phyloP scores from a whole-genome alignment of 2,888 invertebrate species.

The Nebria brevicollis region DNA sequence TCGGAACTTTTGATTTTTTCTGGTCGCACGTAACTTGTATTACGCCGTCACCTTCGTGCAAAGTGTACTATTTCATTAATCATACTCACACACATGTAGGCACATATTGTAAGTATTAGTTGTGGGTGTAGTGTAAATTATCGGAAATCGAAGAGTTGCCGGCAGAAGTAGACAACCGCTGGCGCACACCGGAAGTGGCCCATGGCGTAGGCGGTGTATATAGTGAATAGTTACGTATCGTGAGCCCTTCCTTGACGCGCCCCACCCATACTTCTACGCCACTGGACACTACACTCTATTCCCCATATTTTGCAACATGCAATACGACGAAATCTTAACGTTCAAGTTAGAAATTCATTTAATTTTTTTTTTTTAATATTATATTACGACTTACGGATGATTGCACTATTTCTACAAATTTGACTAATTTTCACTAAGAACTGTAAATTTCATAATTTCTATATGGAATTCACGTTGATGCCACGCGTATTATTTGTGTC shows the following conservation, averaged over 20 bases:
- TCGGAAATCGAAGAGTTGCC: slow-evolving; percentile 28
- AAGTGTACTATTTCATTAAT: not conserved
- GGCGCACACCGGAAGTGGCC: slow-evolving; percentile 3
- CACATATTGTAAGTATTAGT: not conserved
- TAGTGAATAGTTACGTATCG: slow-evolving; percentile 10
- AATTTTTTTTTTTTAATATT: too few species aligned
- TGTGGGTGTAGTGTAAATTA: slow-evolving; percentile 14
- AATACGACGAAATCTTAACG: too few species aligned
- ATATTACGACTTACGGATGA: too few species aligned
- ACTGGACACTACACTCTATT: slow-evolving; percentile 2
- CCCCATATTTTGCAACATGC: not conserved
- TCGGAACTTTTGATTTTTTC: not conserved
- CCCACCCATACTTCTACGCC: not conserved
- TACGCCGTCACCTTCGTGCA: not conserved
- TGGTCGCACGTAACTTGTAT: not conserved
- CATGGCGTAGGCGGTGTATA: slow-evolving; percentile 10
- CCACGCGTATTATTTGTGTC: too few species aligned
- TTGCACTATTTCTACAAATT: too few species aligned
- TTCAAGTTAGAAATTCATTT: too few species aligned
- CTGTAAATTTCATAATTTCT: too few species aligned
- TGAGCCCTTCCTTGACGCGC: not conserved
- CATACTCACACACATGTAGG: not conserved
- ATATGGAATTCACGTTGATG: too few species aligned
- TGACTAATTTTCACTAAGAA: not conserved
- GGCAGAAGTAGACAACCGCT: not conserved